Evolutionary conservation across 2,113 vertebrate species (phyloP).

Genomic region (Cheilinus undulatus): DNA sequence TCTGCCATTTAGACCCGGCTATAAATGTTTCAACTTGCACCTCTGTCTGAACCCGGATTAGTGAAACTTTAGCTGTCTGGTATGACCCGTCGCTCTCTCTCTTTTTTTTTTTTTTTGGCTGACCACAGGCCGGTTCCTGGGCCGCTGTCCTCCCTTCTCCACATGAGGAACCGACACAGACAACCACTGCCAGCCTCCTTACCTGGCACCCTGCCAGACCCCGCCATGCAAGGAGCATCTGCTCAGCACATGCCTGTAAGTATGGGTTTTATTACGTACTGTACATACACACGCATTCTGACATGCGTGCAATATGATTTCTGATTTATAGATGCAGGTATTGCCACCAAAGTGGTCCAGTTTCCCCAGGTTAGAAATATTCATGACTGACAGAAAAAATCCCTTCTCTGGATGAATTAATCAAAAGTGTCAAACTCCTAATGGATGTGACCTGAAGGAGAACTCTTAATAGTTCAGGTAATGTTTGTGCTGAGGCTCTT

Average conservation of each 20-base stretch:
- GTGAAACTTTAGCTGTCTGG: conserved; percentile 49
- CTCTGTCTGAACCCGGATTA: conserved; percentile 43
- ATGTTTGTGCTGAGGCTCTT: conserved; percentile 31
- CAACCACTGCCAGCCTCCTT: conserved; percentile 95
- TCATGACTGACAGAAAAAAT: conserved; percentile 58
- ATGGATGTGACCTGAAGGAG: conserved; percentile 54
- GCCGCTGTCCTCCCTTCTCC: conserved; percentile 92
- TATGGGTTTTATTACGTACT: conserved; percentile 50
- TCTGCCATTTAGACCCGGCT: conserved; percentile 15
- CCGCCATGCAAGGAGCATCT: conserved; percentile 94
- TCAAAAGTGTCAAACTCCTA: conserved; percentile 50
- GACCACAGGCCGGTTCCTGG: conserved; percentile 90
- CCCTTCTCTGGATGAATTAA: conserved; percentile 69
- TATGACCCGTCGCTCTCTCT: conserved; percentile 29
- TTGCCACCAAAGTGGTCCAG: conserved; percentile 49
- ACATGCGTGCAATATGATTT: conserved; percentile 35
- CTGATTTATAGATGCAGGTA: conserved; percentile 58
- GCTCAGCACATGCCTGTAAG: conserved; percentile 94
- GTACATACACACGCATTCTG: conserved; percentile 19
- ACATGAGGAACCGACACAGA: conserved; percentile 94
- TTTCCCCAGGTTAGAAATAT: conserved; percentile 40
- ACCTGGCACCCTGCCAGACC: conserved; percentile 94
- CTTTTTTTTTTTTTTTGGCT: conserved; percentile 13
- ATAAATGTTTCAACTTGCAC: conserved; percentile 58
- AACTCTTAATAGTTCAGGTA: conserved; percentile 28